Evolutionary conservation across 1,140 invertebrate genomes (phyloP).

Genomic region (Drosophila gunungcola): DNA sequence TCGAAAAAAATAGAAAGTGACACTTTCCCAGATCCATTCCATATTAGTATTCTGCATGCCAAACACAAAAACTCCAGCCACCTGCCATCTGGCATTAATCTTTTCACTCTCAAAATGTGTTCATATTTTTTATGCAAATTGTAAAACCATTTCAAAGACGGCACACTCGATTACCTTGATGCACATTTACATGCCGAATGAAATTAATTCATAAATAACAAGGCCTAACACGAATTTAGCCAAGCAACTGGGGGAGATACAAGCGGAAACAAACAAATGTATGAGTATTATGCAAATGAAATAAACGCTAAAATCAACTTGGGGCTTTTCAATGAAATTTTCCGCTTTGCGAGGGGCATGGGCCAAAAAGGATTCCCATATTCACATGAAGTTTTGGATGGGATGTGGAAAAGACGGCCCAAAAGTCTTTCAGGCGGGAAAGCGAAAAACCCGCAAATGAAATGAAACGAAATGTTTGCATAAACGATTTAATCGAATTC

Average conservation of each 20-base stretch:
- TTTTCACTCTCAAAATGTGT: conserved; percentile 32
- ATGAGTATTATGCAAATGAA: conserved; percentile 79
- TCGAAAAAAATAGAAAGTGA: not conserved
- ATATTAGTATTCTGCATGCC: not conserved
- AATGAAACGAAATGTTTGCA: conserved; percentile 85
- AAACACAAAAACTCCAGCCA: no score
- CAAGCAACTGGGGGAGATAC: conserved; percentile 31
- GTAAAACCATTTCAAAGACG: conserved; percentile 32
- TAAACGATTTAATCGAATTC: conserved; percentile 85
- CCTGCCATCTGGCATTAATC: conserved; percentile 34
- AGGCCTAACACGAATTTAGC: conserved; percentile 61
- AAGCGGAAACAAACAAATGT: conserved; percentile 54
- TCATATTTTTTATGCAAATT: conserved; percentile 64
- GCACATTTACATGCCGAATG: conserved; percentile 69
- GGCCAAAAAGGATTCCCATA: conserved; percentile 71
- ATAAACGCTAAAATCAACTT: conserved; percentile 73
- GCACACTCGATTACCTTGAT: conserved; percentile 73
- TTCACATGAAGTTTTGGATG: conserved; percentile 40
- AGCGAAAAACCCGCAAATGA: conserved; percentile 80
- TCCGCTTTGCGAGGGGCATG: conserved; percentile 22
- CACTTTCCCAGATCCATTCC: not conserved
- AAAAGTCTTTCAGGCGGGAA: conserved; percentile 56
- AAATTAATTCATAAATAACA: conserved; percentile 82
- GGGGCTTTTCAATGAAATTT: conserved; percentile 76
- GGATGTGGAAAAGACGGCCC: conserved; percentile 29